Evolutionary conservation across 2,113 vertebrate species (phyloP), one percentile per base, ranked within the genome.

Genomic region (Limnothrissa miodon): DNA sequence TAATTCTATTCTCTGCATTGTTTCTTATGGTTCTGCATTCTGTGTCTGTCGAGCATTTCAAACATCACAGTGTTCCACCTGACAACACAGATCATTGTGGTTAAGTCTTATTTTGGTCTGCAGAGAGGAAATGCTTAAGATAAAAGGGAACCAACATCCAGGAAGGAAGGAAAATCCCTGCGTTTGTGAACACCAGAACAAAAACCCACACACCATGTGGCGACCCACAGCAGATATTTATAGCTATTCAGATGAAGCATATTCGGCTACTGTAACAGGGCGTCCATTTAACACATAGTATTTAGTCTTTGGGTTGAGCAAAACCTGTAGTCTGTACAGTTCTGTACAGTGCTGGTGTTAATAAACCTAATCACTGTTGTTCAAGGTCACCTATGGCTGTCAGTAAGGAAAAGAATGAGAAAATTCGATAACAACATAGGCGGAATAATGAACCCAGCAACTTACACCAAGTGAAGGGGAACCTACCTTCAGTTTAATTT

Each of bases 131-230:
- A 59, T 45, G 81, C 81, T 74, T 17, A 15, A 23, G 59, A 59
- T 10, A 44, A 44, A 44, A 81, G 21, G 62, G 53, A 33, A 44
- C 11, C n/a, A 70, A 70, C 66, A 74, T 74, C 66, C 66, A 74
- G 66, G 66, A 74, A 74, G 66, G 66, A 74, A 74, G 66, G 66
- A 74, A 74, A 74, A 74, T 74, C 66, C 66, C 66, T 74, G 66
- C 29, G 11, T 36, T 15, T 74, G 66, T 33, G 66, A 33, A 36
- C 25, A 11, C 66, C 11, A 36, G 13, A 33, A 74, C 29, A 29
- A 36, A 74, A 29, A 25, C 62, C 66, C 66, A 36, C 66, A 4
- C 66, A 74, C 29, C 10, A 13, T 15, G 3, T 74, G 11, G 33
- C 33, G 25, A 29, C 66, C 29, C 33, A 74, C 59, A 5, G 29